Evolutionary conservation across 2,797 vertebrate genomes (phyloP).

Genomic region (Psittacula echo): DNA sequence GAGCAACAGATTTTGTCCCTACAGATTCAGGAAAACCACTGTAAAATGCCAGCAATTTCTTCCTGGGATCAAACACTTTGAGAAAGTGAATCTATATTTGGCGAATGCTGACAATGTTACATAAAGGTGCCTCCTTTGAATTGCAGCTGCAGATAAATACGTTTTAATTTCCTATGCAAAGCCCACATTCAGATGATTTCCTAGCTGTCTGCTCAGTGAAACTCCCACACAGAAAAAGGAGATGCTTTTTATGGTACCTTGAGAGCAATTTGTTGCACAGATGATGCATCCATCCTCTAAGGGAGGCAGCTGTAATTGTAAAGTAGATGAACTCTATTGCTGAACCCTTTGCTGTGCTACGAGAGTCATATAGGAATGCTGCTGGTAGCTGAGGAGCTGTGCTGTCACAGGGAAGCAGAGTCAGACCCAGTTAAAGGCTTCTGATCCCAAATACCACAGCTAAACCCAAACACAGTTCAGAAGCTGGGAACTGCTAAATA

Average conservation of each 20-base stretch:
- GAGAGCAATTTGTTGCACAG: constrained; percentile 19
- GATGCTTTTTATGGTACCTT: neutral
- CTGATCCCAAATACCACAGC: neutral
- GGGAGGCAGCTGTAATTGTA: neutral
- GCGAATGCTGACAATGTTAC: neutral
- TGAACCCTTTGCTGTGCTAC: neutral
- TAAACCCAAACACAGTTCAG: neutral
- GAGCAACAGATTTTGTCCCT: neutral
- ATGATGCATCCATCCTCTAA: neutral
- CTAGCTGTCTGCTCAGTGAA: neutral
- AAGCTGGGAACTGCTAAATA: neutral
- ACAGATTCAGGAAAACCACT: neutral
- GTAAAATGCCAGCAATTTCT: neutral
- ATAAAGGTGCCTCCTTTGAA: constrained; percentile 11
- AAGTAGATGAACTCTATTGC: neutral
- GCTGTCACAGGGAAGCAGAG: accelerated
- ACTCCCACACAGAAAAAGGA: neutral
- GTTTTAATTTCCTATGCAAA: constrained; percentile 19
- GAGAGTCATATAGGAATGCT: neutral
- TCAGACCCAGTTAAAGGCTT: neutral
- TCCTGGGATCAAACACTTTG: neutral
- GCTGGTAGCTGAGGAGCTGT: neutral
- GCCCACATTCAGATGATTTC: neutral
- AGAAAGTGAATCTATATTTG: neutral
- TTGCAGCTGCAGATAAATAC: constrained; percentile 22